Conservation (phyloP, 1,140 invertebrate genomes). For the Drosophila quadrilineata region DNA sequence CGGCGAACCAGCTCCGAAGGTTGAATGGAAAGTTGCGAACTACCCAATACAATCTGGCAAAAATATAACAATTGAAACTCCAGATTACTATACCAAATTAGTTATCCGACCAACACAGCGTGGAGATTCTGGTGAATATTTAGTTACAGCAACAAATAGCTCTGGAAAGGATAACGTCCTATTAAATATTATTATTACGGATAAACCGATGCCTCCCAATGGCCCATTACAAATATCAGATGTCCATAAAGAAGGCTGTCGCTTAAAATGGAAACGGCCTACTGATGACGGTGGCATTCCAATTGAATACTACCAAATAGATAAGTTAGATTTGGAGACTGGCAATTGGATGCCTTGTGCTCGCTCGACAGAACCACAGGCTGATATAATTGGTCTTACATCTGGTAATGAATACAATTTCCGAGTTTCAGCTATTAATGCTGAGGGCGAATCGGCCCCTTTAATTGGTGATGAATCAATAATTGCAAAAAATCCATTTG, state of each 20-base stretch:
- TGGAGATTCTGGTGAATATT: constrained; percentile 93
- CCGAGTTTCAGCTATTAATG: constrained; percentile 96
- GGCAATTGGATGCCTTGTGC: constrained; percentile 97
- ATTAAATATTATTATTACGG: constrained; percentile 94
- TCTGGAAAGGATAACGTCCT: constrained; percentile 94
- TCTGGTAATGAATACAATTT: constrained; percentile 97
- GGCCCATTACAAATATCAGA: constrained; percentile 94
- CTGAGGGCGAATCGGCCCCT: constrained; percentile 97
- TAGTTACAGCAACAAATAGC: constrained; percentile 91
- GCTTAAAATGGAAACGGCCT: constrained; percentile 96
- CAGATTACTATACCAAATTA: constrained; percentile 94
- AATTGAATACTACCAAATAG: constrained; percentile 96
- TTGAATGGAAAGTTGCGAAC: constrained; percentile 92
- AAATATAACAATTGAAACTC: constrained; percentile 88
- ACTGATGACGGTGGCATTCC: constrained; percentile 93
- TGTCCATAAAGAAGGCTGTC: constrained; percentile 95
- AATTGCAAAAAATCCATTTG: constrained; percentile 97
- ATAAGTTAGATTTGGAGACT: constrained; percentile 95
- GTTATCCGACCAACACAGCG: constrained; percentile 90
- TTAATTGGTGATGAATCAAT: constrained; percentile 93
- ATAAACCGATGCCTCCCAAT: constrained; percentile 93
- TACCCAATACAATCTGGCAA: constrained; percentile 83
- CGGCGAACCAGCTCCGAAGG: constrained; percentile 94
- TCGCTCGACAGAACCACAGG: constrained; percentile 89
- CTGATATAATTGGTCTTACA: constrained; percentile 92